These are phyloP conservation scores for Eustalomyia histrio DNA, from an alignment of 2,888 invertebrate genomes.

Conservation along the genomic window DNA sequence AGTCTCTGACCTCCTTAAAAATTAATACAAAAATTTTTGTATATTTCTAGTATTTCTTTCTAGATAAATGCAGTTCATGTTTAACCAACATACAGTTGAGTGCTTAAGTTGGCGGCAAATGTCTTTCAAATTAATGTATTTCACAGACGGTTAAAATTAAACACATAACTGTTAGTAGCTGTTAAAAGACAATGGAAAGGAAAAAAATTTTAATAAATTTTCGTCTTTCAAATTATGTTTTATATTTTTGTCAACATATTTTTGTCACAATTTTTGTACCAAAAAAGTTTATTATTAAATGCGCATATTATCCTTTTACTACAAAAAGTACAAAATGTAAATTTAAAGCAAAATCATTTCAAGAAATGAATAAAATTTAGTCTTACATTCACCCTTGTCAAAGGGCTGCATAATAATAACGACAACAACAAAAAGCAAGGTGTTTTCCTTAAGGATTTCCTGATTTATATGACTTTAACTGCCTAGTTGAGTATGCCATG, in stretches of 20 bases:
- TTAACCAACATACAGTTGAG: neutral
- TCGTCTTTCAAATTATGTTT: too few species aligned
- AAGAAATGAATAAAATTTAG: neutral
- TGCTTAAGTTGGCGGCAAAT: slow-evolving; percentile 19
- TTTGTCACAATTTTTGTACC: too few species aligned
- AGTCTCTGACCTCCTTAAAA: neutral
- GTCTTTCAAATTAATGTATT: slow-evolving; percentile 10
- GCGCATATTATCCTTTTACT: too few species aligned
- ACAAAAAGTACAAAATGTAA: neutral
- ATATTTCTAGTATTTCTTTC: neutral
- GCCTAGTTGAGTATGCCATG: neutral
- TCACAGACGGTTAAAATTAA: neutral
- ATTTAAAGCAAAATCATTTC: neutral
- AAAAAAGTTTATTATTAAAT: too few species aligned
- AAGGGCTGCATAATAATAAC: too few species aligned
- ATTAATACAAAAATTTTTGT: neutral
- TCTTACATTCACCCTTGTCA: too few species aligned
- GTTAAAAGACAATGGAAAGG: too few species aligned
- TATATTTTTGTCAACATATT: too few species aligned
- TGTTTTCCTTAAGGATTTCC: slow-evolving; percentile 3
- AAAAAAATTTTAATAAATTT: too few species aligned
- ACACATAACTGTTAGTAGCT: neutral
- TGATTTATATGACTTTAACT: slow-evolving; percentile 3
- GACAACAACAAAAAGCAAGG: too few species aligned
- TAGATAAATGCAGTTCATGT: neutral